Evolutionary conservation across 2,797 vertebrate species (phyloP).

Genomic region (Oreochromis mossambicus): DNA sequence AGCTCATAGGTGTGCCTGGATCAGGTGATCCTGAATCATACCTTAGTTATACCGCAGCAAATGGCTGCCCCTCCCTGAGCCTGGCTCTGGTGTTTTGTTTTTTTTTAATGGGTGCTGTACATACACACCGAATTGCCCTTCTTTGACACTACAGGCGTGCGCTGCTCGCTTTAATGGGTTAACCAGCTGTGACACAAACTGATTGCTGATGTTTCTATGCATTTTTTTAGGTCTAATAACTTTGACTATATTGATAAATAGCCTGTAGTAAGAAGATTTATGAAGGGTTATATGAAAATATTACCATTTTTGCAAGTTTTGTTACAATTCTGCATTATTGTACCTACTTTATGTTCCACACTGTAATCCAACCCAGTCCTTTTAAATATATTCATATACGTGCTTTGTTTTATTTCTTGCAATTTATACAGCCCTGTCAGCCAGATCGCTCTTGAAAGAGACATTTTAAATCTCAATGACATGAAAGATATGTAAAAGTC

Average conservation of each 20-base stretch:
- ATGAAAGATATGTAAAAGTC: not conserved
- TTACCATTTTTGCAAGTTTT: rapidly evolving
- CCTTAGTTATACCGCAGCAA: not conserved
- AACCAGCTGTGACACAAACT: not conserved
- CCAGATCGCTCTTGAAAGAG: rapidly evolving
- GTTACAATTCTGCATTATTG: rapidly evolving
- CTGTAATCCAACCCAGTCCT: not conserved
- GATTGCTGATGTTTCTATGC: rapidly evolving
- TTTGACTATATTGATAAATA: rapidly evolving
- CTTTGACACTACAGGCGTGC: rapidly evolving
- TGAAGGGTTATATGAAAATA: rapidly evolving
- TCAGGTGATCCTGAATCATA: not conserved
- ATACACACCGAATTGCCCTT: rapidly evolving
- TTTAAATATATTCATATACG: not conserved
- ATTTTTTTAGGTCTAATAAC: rapidly evolving
- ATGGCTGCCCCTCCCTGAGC: not conserved
- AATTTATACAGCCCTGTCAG: not conserved
- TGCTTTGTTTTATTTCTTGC: not conserved
- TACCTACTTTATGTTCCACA: rapidly evolving
- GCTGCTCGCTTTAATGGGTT: not conserved
- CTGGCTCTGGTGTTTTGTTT: not conserved
- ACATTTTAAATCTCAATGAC: not conserved
- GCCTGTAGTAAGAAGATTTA: rapidly evolving
- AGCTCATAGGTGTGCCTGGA: rapidly evolving
- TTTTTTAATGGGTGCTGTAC: not conserved